Evolutionary conservation across 2,113 vertebrate genomes (phyloP).

Genomic region (Onychostruthus taczanowskii): DNA sequence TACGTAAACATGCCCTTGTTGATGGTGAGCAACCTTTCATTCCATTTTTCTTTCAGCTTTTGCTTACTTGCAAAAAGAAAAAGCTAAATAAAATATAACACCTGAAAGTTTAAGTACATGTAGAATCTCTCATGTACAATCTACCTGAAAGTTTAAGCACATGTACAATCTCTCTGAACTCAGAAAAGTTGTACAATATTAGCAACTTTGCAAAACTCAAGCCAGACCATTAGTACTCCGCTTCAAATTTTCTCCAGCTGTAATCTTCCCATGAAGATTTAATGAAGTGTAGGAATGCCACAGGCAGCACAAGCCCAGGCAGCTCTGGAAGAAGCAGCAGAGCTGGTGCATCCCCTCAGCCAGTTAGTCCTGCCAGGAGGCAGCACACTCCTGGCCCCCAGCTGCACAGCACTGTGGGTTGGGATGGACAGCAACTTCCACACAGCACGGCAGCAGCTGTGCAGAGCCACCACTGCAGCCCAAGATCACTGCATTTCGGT

Average conservation of each 20-base stretch:
- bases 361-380: fast-evolving
- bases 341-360: background rate
- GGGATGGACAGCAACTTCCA: background rate
- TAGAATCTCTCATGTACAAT: background rate
- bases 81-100: background rate
- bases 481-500: background rate
- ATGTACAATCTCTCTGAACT: background rate
- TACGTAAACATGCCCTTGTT: background rate
- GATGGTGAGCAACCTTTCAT: background rate
- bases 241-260: background rate
- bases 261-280: background rate
- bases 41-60: background rate
- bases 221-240: background rate
- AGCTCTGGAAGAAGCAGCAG: background rate
- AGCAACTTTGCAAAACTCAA: background rate
- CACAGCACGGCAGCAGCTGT: background rate
- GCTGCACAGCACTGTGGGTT: background rate
- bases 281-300: background rate
- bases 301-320: background rate
- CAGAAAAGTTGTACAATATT: background rate
- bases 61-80: background rate
- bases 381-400: background rate
- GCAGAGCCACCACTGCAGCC: fast-evolving
- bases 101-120: background rate
- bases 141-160: background rate